Evolutionary conservation across 92 coral and sea anemone genomes (phyloP).

Genomic region (Porites evermanni): DNA sequence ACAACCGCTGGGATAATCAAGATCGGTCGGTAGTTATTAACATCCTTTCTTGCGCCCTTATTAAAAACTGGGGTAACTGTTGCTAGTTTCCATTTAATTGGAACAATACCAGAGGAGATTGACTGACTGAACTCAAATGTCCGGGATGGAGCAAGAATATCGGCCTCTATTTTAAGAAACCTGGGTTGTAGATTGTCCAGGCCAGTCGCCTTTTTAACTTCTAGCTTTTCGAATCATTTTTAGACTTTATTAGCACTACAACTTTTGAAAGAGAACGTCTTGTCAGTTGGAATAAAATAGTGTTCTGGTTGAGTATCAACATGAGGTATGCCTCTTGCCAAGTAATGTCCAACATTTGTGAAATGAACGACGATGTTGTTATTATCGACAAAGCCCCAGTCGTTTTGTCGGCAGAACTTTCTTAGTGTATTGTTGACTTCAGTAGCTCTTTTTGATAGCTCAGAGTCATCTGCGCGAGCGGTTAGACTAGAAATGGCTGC

Average conservation of each 20-base stretch:
- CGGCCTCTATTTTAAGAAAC: constrained; percentile 1
- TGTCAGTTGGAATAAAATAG: background rate
- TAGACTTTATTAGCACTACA: background rate
- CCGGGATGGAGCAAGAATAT: constrained; percentile 9
- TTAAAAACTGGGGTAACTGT: constrained; percentile 23
- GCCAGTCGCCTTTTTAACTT: constrained; percentile 18
- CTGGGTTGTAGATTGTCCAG: constrained; percentile 3
- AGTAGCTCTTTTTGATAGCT: constrained; percentile 19
- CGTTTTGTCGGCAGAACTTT: constrained; percentile 42
- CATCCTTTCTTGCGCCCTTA: constrained; percentile 7
- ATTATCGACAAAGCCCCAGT: constrained; percentile 50
- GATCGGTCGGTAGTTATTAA: constrained; percentile 19
- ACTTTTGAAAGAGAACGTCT: background rate
- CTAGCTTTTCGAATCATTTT: background rate
- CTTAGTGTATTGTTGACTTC: constrained; percentile 42
- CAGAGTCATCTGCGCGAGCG: constrained; percentile 4
- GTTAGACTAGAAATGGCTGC: constrained; percentile 21
- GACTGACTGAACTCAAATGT: constrained; percentile 4
- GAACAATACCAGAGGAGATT: background rate
- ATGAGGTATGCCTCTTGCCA: constrained; percentile 43
- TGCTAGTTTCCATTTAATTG: constrained; percentile 17
- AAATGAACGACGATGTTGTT: background rate
- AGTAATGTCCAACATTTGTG: constrained; percentile 26
- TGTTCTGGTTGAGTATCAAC: constrained; percentile 45
- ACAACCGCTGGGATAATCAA: constrained; percentile 12